phyloP scores from a whole-genome alignment of 2,888 invertebrate genomes.

The Cataglyphis altisquamis region DNA sequence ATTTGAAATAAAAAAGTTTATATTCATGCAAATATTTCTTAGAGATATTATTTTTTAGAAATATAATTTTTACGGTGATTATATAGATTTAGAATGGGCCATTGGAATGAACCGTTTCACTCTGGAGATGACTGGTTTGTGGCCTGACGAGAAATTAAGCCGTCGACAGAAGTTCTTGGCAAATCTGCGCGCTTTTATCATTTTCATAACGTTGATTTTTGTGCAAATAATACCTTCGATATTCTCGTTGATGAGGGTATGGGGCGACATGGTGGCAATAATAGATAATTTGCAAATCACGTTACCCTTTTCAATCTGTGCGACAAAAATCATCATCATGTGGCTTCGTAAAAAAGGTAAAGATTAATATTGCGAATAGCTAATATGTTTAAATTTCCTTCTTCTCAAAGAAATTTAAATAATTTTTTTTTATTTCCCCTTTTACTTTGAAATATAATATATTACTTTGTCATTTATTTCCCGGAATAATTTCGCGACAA shows the following conservation, averaged over 20 bases:
- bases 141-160: constrained; percentile 24
- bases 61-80: neutral
- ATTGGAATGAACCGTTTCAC: constrained; percentile 29
- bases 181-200: neutral
- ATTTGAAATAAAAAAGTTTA: neutral
- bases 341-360: constrained; percentile 25
- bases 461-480: neutral
- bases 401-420: neutral
- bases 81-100: constrained; percentile 31
- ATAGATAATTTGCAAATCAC: constrained; percentile 20
- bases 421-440: neutral
- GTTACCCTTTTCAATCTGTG: neutral
- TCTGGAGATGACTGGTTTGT: neutral
- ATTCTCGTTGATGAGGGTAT: neutral
- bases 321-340: constrained; percentile 32
- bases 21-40: neutral
- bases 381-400: neutral
- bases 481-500: neutral
- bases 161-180: constrained; percentile 5
- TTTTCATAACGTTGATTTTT: neutral
- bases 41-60: neutral
- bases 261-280: constrained; percentile 13
- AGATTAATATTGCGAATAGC: neutral
- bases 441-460: neutral
- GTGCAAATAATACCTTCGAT: neutral